Conservation (phyloP, 2,797 vertebrate genomes). For the Enteromius argenteus region DNA sequence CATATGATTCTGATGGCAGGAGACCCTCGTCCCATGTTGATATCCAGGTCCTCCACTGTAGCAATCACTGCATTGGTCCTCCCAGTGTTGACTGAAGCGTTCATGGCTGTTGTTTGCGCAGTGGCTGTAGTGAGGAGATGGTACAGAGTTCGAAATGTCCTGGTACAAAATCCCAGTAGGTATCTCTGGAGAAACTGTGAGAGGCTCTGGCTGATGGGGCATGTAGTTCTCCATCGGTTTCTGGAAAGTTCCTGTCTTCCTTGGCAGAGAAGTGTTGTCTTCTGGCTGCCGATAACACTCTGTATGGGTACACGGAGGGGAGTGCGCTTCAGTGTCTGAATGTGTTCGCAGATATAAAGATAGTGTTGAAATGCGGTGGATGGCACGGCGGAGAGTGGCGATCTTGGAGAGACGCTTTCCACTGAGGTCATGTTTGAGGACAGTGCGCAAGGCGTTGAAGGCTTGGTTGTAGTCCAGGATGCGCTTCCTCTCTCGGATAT, state of each 20-base stretch:
- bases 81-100: constrained; percentile 39
- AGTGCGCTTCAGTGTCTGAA: background rate
- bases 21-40: constrained; percentile 44
- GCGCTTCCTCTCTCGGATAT: constrained; percentile 92
- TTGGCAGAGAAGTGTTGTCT: background rate
- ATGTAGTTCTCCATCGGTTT: constrained; percentile 15
- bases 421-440: constrained; percentile 88
- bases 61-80: background rate
- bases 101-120: constrained; percentile 21
- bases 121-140: constrained; percentile 35
- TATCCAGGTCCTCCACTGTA: constrained; percentile 51
- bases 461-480: constrained; percentile 98
- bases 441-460: constrained; percentile 90
- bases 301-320: background rate
- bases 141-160: constrained; percentile 24
- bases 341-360: constrained; percentile 85
- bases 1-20: constrained; percentile 58
- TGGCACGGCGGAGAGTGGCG: constrained; percentile 91
- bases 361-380: constrained; percentile 89
- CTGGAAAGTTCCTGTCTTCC: constrained; percentile 3
- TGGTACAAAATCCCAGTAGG: constrained; percentile 39
- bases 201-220: constrained; percentile 17
- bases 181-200: constrained; percentile 24
- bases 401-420: constrained; percentile 97
- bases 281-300: constrained; percentile 29